Evolutionary conservation across 2,888 invertebrate species (phyloP).

Genomic region (Apamea epomidion): DNA sequence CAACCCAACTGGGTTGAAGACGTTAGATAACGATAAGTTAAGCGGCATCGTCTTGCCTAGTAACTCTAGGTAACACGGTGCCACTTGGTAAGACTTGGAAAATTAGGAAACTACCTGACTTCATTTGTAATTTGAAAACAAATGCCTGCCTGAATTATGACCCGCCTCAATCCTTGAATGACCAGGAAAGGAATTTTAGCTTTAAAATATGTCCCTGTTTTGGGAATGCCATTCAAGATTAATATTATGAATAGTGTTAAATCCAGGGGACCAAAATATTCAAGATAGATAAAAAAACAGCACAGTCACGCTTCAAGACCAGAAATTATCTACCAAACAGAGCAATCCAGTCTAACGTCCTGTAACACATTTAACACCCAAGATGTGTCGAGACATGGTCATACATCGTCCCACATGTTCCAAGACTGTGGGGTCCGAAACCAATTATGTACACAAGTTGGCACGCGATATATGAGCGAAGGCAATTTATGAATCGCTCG

Average conservation of each 20-base stretch:
- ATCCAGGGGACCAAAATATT: not conserved
- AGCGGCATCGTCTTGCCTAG: too few species aligned
- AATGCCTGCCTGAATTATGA: not conserved
- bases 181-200: not conserved
- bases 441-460: constrained; percentile 84
- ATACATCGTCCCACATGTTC: constrained; percentile 63
- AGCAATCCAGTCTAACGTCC: not conserved
- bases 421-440: constrained; percentile 72
- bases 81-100: not conserved
- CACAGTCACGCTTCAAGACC: not conserved
- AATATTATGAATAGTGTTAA: not conserved
- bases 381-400: constrained; percentile 48
- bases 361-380: constrained; percentile 26
- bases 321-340: constrained; percentile 6
- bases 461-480: constrained; percentile 77
- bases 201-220: not conserved
- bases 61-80: not conserved
- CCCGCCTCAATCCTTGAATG: not conserved
- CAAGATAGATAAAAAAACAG: not conserved
- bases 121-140: not conserved
- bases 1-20: too few species aligned
- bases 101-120: not conserved
- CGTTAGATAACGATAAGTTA: too few species aligned
- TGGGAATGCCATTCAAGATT: not conserved
- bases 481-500: constrained; percentile 72